A percentile compares a stretch with the other conserved stretches of the same genome.
These are phyloP conservation scores for Biston betularia DNA, from an alignment of 2,888 invertebrate species.

Conservation along the genomic window DNA sequence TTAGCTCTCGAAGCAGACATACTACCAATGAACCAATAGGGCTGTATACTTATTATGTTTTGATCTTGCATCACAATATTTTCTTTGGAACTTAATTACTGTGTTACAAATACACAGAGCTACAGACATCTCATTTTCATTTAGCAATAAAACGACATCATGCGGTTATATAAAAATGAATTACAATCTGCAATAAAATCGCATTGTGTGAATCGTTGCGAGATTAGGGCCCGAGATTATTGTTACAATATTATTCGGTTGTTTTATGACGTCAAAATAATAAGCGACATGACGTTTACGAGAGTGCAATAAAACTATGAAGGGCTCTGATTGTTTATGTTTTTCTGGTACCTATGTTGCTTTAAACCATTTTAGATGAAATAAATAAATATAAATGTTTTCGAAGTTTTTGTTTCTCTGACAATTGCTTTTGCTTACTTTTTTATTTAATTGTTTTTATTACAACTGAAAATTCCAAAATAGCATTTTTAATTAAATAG, in stretches of 20 bases:
- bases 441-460: too few species aligned
- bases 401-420: background rate
- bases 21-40: too few species aligned
- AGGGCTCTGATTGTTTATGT: conserved; percentile 53
- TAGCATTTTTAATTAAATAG: too few species aligned
- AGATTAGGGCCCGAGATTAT: conserved; percentile 75
- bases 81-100: conserved; percentile 5
- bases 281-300: conserved; percentile 76
- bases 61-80: background rate
- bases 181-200: conserved; percentile 77
- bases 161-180: conserved; percentile 71
- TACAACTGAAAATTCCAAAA: too few species aligned
- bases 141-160: conserved; percentile 70
- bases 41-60: background rate
- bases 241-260: conserved; percentile 80
- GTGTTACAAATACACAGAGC: conserved; percentile 1
- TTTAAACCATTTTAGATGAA: background rate
- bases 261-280: conserved; percentile 83
- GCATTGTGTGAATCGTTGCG: conserved; percentile 60
- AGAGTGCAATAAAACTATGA: conserved; percentile 71
- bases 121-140: conserved; percentile 60
- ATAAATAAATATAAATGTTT: background rate
- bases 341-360: conserved; percentile 19
- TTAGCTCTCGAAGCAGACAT: too few species aligned
- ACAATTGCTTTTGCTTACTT: too few species aligned